phyloP scores from a whole-genome alignment of 2,113 vertebrate genomes.

The Gnathonemus echidnorhynchus region DNA sequence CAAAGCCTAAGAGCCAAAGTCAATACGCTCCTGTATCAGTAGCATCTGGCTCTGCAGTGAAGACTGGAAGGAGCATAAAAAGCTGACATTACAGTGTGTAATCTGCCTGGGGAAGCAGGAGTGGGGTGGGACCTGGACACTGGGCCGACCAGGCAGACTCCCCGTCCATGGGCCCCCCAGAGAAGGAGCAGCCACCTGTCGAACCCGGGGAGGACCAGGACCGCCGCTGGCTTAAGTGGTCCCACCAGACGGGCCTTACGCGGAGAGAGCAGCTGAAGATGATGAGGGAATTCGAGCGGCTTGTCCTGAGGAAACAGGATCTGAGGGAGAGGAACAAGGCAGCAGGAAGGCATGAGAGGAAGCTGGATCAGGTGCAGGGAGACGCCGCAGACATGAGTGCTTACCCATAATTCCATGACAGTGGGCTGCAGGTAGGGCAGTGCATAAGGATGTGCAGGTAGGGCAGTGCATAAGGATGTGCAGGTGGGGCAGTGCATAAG shows the following conservation, averaged over 20 bases:
- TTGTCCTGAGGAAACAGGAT: constrained; percentile 39
- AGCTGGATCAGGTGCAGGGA: constrained; percentile 50
- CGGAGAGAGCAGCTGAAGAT: neutral
- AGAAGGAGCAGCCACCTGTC: no score
- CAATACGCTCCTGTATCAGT: neutral
- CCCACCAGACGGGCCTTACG: no score
- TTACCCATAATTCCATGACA: neutral
- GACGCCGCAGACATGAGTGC: neutral
- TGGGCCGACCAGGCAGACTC: constrained; percentile 13
- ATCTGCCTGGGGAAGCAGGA: constrained; percentile 46
- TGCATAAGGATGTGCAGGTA: neutral
- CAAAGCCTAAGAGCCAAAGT: constrained; percentile 16
- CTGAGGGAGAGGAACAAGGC: constrained; percentile 31
- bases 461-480: neutral
- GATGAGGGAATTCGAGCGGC: constrained; percentile 40
- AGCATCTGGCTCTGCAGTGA: constrained; percentile 47
- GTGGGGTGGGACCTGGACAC: constrained; percentile 28
- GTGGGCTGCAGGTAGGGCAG: neutral
- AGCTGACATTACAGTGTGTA: constrained; percentile 51
- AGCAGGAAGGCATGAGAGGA: constrained; percentile 46
- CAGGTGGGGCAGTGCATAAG: neutral
- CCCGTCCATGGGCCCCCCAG: no score
- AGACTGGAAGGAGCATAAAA: constrained; percentile 49
- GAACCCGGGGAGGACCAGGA: no score
- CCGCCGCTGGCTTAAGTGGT: no score